Conservation (phyloP, 2,113 vertebrate species). For the Heloderma charlesbogerti region DNA sequence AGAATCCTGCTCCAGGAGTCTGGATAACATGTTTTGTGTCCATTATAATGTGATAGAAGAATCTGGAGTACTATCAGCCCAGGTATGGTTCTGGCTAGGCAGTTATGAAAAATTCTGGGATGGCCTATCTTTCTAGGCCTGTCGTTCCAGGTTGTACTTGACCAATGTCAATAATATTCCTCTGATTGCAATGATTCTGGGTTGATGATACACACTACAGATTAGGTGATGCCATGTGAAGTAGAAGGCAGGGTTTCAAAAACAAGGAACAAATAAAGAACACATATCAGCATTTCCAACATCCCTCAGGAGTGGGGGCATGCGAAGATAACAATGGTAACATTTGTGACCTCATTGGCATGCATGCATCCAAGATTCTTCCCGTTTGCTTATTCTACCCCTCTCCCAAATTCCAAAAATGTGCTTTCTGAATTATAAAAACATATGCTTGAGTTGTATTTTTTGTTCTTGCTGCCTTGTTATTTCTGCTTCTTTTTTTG, state of each 20-base stretch:
- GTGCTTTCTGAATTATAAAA: not conserved
- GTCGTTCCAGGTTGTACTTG: not conserved
- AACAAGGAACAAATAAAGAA: not conserved
- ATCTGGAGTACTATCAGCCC: not conserved
- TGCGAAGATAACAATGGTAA: not conserved
- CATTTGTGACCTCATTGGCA: no score
- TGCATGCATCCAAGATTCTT: not conserved
- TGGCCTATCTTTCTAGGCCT: not conserved
- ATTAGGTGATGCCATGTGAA: not conserved
- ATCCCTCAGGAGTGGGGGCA: not conserved
- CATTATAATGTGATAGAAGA: not conserved
- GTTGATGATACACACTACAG: not conserved
- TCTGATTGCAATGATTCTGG: not conserved
- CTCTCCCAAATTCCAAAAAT: not conserved
- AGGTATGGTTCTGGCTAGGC: not conserved
- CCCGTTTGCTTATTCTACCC: not conserved
- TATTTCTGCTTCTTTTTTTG: not conserved
- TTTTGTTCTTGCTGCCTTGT: not conserved
- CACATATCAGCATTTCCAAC: not conserved
- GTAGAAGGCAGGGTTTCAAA: not conserved
- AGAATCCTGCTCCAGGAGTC: not conserved
- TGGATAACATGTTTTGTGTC: not conserved
- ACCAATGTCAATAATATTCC: not conserved
- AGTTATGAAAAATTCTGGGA: not conserved
- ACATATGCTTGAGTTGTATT: no score